Conservation (phyloP, 2,888 invertebrate species). For the Cephonodes hylas region DNA sequence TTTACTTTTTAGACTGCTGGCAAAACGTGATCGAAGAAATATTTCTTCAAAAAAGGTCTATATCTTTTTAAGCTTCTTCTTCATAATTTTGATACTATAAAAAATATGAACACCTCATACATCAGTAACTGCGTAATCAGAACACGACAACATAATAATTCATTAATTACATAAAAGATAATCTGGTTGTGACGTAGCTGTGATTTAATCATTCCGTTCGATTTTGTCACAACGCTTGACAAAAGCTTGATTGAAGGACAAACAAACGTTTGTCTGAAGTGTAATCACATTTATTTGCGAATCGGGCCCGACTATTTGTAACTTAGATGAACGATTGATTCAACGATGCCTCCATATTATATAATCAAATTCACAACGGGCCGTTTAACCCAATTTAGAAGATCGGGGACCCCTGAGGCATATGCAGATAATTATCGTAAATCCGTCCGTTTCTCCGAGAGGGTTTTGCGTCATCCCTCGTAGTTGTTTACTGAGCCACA, state of each 20-base stretch:
- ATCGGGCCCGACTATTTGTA: background rate
- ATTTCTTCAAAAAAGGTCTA: too few relatives aligned
- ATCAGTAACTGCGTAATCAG: background rate
- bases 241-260: background rate
- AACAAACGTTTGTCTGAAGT: background rate
- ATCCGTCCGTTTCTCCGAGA: background rate
- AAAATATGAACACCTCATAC: background rate
- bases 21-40: too few relatives aligned
- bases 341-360: background rate
- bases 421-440: background rate
- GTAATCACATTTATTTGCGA: background rate
- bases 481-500: too few relatives aligned
- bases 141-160: background rate
- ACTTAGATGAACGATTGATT: background rate
- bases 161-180: background rate
- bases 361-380: background rate
- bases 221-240: background rate
- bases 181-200: background rate
- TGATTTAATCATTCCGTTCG: background rate
- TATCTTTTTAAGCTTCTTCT: too few relatives aligned
- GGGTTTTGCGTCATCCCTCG: too few relatives aligned
- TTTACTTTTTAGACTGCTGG: too few relatives aligned
- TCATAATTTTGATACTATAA: too few relatives aligned
- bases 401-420: background rate
- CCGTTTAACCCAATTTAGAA: background rate